These are phyloP conservation scores for Athetis lepigone DNA, from an alignment of 2,888 invertebrate species.

Conservation along the genomic window DNA sequence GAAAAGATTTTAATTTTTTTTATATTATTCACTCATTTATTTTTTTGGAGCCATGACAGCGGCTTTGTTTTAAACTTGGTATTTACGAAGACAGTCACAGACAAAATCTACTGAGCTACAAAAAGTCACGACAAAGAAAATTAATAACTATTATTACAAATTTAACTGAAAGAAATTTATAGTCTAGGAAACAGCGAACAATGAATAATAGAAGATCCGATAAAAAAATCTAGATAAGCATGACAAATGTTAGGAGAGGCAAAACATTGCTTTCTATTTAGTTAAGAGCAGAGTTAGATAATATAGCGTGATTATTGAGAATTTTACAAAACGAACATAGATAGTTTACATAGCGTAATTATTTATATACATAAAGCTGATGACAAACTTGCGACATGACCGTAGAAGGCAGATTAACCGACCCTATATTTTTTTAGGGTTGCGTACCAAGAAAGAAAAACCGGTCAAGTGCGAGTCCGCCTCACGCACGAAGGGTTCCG, in stretches of 20 bases:
- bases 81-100: too few relatives aligned
- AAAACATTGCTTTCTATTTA: slow-evolving; percentile 38
- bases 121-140: slow-evolving; percentile 15
- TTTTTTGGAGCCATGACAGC: too few relatives aligned
- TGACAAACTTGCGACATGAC: slow-evolving; percentile 6
- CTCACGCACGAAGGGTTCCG: too few relatives aligned
- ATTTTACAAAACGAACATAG: slow-evolving; percentile 9
- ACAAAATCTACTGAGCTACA: background rate
- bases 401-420: background rate
- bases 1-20: too few relatives aligned
- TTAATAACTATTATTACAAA: slow-evolving; percentile 34
- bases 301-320: slow-evolving; percentile 19
- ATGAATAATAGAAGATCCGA: slow-evolving; percentile 41
- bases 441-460: too few relatives aligned
- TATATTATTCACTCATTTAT: too few relatives aligned
- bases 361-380: slow-evolving; percentile 23
- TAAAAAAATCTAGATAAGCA: slow-evolving; percentile 52
- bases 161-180: slow-evolving; percentile 40
- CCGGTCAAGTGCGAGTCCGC: too few relatives aligned
- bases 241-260: slow-evolving; percentile 42
- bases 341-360: slow-evolving; percentile 18
- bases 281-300: slow-evolving; percentile 19
- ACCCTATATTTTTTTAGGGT: background rate
- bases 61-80: too few relatives aligned
- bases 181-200: slow-evolving; percentile 47